Evolutionary conservation across 2,888 invertebrate genomes (phyloP).

Genomic region (Pimpla rufipes): DNA sequence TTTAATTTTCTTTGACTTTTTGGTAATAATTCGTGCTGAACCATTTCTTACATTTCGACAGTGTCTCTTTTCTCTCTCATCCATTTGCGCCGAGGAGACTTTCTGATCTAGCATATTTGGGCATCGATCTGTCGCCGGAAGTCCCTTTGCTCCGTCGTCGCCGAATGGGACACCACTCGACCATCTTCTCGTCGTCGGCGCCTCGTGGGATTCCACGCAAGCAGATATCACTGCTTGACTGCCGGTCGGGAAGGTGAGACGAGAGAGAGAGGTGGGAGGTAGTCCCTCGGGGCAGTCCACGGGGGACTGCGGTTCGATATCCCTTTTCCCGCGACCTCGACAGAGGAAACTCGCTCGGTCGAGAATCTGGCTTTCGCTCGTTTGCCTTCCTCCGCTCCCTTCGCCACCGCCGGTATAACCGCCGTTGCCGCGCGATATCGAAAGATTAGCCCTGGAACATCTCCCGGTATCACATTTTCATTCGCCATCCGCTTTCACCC

Average conservation of each 20-base stretch:
- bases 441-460: slow-evolving; percentile 47
- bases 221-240: slow-evolving; percentile 28
- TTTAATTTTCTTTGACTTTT: not conserved
- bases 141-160: slow-evolving; percentile 28
- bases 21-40: not conserved
- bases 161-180: slow-evolving; percentile 7
- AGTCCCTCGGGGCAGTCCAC: slow-evolving; percentile 20
- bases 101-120: not conserved
- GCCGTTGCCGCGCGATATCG: slow-evolving; percentile 37
- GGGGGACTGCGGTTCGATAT: slow-evolving; percentile 47
- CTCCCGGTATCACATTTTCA: slow-evolving; percentile 19
- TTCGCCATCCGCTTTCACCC: slow-evolving; percentile 23
- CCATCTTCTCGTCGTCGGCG: not conserved
- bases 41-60: not conserved
- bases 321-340: slow-evolving; percentile 34
- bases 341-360: slow-evolving; percentile 30
- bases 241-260: slow-evolving; percentile 42
- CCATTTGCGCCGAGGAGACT: not conserved
- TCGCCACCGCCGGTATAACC: slow-evolving; percentile 4
- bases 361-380: slow-evolving; percentile 37
- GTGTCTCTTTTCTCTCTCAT: not conserved
- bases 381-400: not conserved
- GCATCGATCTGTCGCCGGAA: slow-evolving; percentile 8
- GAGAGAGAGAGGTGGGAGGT: not conserved
- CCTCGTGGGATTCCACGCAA: slow-evolving; percentile 15